Base-by-base conservation (phyloP, 2,888 invertebrate species). In the Lithosia quadra region DNA sequence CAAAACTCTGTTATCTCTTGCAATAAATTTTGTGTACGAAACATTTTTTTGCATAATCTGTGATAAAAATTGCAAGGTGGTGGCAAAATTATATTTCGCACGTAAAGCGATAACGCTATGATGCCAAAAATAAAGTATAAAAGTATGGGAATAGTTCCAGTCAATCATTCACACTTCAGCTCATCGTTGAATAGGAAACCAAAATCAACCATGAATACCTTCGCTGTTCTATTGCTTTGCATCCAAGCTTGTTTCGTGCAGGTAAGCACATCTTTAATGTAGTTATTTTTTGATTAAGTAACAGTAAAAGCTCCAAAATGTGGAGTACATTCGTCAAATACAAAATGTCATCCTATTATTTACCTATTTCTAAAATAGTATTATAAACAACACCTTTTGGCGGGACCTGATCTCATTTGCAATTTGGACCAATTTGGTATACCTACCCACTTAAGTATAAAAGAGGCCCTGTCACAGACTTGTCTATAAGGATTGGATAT, bases 201-300 rank as follows among this genome's bases (percentile, higher is more conserved):
- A 21, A 55, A 49, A 59, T 73, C 57, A 43, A 77, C 28, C 63
- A 78, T 76, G 77, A 71, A 69, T 68, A 53, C 66, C 53, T 69
- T 75, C 59, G 24, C 72, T 57, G 63, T 78, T 63, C 39, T 78
- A 24, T 53, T 78, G 15, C 18, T 78, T 69, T 78, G 78, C 74
- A 55, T 76, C 67, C 78, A 78, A 74, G 78, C 70, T 74, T 78
- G 69, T 67, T 76, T 78, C 63, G 56, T 76, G 63, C 75, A 72
- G 71, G 75, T 77, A 22, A 67, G 67, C 28, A 9, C 0, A 49
- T 49, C 18, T 36, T 13, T 1, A 36, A 1, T 36, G 36, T 36
- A 13, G 1, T 1, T 13, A 28, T 28, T 28, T 28, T 28, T 5
- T 28, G 28, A 28, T 28, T 28, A 28, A 28, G 28, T 5, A 28